Percentiles rank a stretch among this genome's conserved stretches.
These are phyloP conservation scores for Decapterus maruadsi DNA, from an alignment of 2,797 vertebrate species.

Conservation along the genomic window DNA sequence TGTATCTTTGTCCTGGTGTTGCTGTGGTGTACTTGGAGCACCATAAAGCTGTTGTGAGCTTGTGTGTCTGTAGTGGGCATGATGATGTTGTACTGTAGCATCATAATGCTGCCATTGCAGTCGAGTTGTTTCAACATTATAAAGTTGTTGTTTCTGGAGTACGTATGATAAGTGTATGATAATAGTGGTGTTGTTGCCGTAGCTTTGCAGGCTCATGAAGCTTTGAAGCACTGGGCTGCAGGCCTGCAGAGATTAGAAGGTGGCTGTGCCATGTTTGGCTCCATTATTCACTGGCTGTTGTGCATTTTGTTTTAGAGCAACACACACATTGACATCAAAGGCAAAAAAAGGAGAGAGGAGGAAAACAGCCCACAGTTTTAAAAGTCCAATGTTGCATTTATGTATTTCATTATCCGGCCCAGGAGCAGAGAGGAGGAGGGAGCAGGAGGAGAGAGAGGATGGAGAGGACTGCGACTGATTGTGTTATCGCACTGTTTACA, in stretches of 20 bases:
- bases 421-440: conserved; percentile 51
- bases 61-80: background rate
- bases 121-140: conserved; percentile 12
- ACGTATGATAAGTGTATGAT: conserved; percentile 31
- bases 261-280: conserved; percentile 61
- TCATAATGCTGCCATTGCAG: background rate
- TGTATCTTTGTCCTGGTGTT: background rate
- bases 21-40: background rate
- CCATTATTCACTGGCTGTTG: conserved; percentile 77
- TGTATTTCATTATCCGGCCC: conserved; percentile 78
- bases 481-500: conserved; percentile 73
- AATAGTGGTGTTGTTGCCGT: conserved; percentile 32
- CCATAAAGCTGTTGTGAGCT: conserved; percentile 3
- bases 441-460: conserved; percentile 56
- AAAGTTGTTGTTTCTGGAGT: conserved; percentile 29
- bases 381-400: conserved; percentile 77
- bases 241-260: conserved; percentile 79
- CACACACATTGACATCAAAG: conserved; percentile 63
- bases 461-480: conserved; percentile 59
- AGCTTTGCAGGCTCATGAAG: conserved; percentile 26
- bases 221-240: conserved; percentile 63
- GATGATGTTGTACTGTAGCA: conserved; percentile 1
- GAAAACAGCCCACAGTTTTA: conserved; percentile 63
- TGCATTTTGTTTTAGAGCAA: conserved; percentile 64
- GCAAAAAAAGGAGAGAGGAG: conserved; percentile 52